Evolutionary conservation across 2,888 invertebrate genomes (phyloP), one percentile per base, ranked within the genome.

Genomic region (Drosophila hawaiiensis): DNA sequence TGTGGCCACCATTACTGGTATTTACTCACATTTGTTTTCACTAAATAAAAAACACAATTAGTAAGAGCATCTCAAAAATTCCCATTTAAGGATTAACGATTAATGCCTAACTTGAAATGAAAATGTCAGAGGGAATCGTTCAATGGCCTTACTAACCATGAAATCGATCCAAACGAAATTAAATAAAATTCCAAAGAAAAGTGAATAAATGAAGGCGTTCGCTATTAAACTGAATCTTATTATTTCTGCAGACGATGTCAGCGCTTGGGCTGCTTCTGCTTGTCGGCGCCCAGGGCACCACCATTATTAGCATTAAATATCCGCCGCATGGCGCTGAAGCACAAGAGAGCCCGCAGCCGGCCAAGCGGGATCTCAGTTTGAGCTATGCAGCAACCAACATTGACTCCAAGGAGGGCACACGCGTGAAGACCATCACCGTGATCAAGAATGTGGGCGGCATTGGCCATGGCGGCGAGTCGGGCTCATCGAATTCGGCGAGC

Each of bases 321-420:
- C 90, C 91, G 41, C 82, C 71, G 52, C 74, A 75, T n/a, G 56
- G 60, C 37, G 58, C 39, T 19, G 56, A 61, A 31, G 37, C 35
- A 2, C 49, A 71, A n/a, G 74, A 83, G 35, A 78, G 50, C 43
- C 39, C 68, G n/a, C 84, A 89, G 66, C 92, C 90, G 50, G 77
- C 85, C 12, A 93, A 93, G 68, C 70, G 93, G 49, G 93, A 93
- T 59, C 78, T 93, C n/a, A 93, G 93, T 72, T 83, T 92, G 39
- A 93, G 93, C 65, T 93, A 93, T 89, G 84, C 94, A 12, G 93
- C 93, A 16, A 93, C 93, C 60, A 92, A 93, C 52, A 93, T 93
- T 55, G 92, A 92, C 37, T 92, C 93, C 41, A 93, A 92, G 67
- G 91, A 92, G 58, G 93, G 94, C 12, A 92, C 92, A 3, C 93